Percentiles rank a stretch among this genome's conserved stretches.
Evolutionary conservation across 2,797 vertebrate genomes (phyloP).

Genomic region (Poeciliopsis presidionis): DNA sequence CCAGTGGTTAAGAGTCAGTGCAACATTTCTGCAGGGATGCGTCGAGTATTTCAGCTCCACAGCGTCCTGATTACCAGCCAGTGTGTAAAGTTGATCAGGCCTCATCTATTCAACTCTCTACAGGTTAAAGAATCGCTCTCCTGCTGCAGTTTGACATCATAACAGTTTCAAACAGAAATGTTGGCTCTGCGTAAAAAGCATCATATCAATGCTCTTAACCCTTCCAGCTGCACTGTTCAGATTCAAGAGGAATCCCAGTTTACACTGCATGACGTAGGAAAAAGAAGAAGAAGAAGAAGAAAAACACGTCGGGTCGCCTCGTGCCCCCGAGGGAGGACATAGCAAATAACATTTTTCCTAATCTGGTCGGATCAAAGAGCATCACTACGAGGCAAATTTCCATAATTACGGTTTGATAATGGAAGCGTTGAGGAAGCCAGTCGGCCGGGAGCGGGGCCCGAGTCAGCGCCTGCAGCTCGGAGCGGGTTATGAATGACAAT

Average conservation of each 20-base stretch:
- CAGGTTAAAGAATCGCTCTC: background rate
- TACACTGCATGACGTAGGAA: slow-evolving; percentile 62
- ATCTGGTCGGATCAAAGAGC: slow-evolving; percentile 75
- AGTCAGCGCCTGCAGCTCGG: slow-evolving; percentile 60
- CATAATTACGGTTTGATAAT: slow-evolving; percentile 85
- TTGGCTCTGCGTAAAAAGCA: background rate
- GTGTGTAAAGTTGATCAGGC: background rate
- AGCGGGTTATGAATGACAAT: slow-evolving; percentile 75
- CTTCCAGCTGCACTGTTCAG: slow-evolving; percentile 1
- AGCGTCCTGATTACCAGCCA: background rate
- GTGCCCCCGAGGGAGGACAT: slow-evolving; percentile 55
- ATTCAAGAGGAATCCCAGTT: slow-evolving; percentile 33
- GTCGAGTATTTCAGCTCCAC: background rate
- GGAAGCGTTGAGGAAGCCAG: slow-evolving; percentile 55
- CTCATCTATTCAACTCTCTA: background rate
- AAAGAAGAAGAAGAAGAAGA: too few species aligned
- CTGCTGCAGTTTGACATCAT: background rate
- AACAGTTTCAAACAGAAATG: background rate
- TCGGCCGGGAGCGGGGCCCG: slow-evolving; percentile 60
- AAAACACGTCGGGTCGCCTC: slow-evolving; percentile 65
- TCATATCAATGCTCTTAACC: background rate
- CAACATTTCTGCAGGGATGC: background rate
- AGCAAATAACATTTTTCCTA: slow-evolving; percentile 75
- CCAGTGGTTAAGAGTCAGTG: background rate
- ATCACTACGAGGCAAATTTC: slow-evolving; percentile 77